Base-by-base conservation (phyloP, 2,888 invertebrate genomes). In the Eilema sororculum region DNA sequence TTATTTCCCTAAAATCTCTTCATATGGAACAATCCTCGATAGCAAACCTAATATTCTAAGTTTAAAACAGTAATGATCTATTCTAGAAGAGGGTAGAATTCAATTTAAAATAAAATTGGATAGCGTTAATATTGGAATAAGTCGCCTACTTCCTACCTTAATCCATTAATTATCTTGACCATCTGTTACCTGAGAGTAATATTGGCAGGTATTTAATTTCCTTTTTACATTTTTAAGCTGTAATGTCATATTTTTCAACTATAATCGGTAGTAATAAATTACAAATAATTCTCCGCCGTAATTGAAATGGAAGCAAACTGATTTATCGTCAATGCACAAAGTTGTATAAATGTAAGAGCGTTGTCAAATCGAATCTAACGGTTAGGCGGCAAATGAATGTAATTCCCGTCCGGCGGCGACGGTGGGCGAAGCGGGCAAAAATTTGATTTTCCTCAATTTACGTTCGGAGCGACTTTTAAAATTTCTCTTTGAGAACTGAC, bases 341-440 rank as follows among this genome's bases (percentile, higher is more conserved):
- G 28, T 69, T 71, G 60, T 75, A 62, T 74, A 67, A 65, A 71
- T 71, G 72, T 81, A 76, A 81, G 73, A 80, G 81, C 69, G 68
- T 81, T 78, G 72, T 75, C 76, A 71, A 79, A 81, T 81, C 74
- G 60, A 79, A 81, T 81, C 68, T 67, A 67, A 66, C 66, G 71
- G 74, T 73, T 78, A 76, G 76, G 75, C 73, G 74, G 67, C 69
- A 74, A 81, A 77, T 73, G 77, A 81, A 81, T 76, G 75, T 72
- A 76, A 81, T 79, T 81, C 76, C 72, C 73, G 66, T 60, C 69
- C 58, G 58, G 58, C 58, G 24, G 57, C 60, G 37, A 24, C 60
- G 37, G 37, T 22, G 62, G 69, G 71, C 66, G 63, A 59, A 65
- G 64, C 58, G 64, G 52, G 30, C 63, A 46, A 58, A 78, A 81